These are phyloP conservation scores for Rhingia rostrata DNA, from an alignment of 2,888 invertebrate species.

Conservation along the genomic window DNA sequence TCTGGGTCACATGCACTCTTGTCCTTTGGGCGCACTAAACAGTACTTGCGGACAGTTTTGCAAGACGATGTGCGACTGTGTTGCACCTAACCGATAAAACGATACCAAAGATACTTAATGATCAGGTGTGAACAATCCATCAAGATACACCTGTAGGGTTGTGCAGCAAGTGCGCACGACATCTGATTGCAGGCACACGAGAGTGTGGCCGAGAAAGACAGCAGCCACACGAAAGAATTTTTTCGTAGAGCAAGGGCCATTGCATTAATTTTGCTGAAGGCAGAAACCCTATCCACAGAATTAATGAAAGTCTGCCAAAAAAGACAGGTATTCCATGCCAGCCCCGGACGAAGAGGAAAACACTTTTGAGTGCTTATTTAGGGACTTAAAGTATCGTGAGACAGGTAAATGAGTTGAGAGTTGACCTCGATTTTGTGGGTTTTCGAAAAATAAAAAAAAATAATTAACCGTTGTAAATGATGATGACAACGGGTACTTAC, in stretches of 20 bases:
- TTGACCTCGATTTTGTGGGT: conserved; percentile 67
- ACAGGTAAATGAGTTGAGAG: conserved; percentile 69
- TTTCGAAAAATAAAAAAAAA: conserved; percentile 56
- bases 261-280: conserved; percentile 21
- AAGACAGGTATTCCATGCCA: conserved; percentile 44
- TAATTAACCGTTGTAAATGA: conserved; percentile 69
- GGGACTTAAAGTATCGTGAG: conserved; percentile 57
- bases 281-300: conserved; percentile 55
- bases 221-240: conserved; percentile 32
- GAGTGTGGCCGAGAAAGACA: conserved; percentile 50
- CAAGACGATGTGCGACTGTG: conserved; percentile 29
- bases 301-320: conserved; percentile 61
- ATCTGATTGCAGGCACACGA: conserved; percentile 69
- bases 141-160: conserved; percentile 72
- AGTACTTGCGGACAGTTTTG: conserved; percentile 48
- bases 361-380: conserved; percentile 52
- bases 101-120: conserved; percentile 73
- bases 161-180: conserved; percentile 67
- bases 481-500: conserved; percentile 65
- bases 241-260: conserved; percentile 9
- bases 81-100: conserved; percentile 62
- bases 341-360: conserved; percentile 8
- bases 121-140: conserved; percentile 75
- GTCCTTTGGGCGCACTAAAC: conserved; percentile 33
- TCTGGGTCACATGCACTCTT: conserved; percentile 65